Base-by-base conservation (phyloP, 2,888 invertebrate genomes). In the Anthrax anthrax region DNA sequence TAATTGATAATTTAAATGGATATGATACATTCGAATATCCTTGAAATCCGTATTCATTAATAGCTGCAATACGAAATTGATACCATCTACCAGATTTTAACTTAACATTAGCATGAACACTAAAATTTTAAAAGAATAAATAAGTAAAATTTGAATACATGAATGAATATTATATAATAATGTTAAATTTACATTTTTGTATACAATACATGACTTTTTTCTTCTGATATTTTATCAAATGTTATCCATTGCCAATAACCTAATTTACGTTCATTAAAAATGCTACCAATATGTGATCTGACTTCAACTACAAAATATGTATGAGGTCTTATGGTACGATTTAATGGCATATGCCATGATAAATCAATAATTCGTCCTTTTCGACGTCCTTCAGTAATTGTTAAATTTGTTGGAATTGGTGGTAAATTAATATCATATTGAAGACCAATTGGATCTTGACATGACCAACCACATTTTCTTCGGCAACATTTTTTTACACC, bases 11-110 rank as follows among this genome's bases (percentile, higher is more conserved):
- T 37, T 61, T 57, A 73, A 56, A 84, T 64, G 61, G 77, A 73
- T 62, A 75, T 69, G 80, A 77, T 41, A 76, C 75, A 18, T 70
- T 66, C 0, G 84, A 84, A 58, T 78, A 85, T 12, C 85, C 85
- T 50, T 77, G 69, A 5, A 82, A 81, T 0, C 85, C 85, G 43
- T 77, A 73, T 2, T 74, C 74, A 58, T 80, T 83, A 4, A 85
- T 76, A 1, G 84, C 80, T 0, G 84, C 83, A 5, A 84, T 79
- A n/a, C 84, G 72, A 58, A 84, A 83, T 54, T 83, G 78, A 63
- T 84, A 85, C 84, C 84, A 84, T 42, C 79, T 75, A 4, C 84
- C 84, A 0, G 81, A 80, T 57, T 61, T 60, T 47, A 67, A 56
- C 43, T 65, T 65, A 37, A 67, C 36, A 36, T 36, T 36, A 4